These are phyloP conservation scores for Tethea ocularis DNA, from an alignment of 2,888 invertebrate species.

Conservation along the genomic window DNA sequence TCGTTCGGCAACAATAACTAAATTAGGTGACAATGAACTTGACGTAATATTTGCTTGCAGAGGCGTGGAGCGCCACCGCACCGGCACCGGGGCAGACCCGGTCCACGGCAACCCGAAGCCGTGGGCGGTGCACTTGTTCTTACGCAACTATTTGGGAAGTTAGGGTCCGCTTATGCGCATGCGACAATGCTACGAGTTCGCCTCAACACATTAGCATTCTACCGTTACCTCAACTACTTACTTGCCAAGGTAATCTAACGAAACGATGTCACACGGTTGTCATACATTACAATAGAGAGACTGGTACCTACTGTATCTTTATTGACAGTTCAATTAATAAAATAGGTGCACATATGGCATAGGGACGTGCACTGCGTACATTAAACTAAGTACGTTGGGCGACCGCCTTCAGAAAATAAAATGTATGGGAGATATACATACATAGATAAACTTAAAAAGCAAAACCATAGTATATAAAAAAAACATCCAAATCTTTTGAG, in stretches of 20 bases:
- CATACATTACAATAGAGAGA: constrained; percentile 32
- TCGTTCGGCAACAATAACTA: neutral
- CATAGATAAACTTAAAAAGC: no score
- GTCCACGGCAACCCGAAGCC: constrained; percentile 23
- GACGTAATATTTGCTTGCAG: constrained; percentile 48
- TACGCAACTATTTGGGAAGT: constrained; percentile 73
- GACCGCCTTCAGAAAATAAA: no score
- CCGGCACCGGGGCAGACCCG: constrained; percentile 29
- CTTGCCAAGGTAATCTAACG: constrained; percentile 62
- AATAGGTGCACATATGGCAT: constrained; percentile 8
- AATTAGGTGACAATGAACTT: constrained; percentile 74
- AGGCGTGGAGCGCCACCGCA: constrained; percentile 34
- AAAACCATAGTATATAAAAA: no score
- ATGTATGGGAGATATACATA: neutral
- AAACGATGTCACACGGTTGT: constrained; percentile 49
- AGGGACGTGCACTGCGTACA: neutral
- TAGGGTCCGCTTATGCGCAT: constrained; percentile 46
- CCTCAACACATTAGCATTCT: constrained; percentile 74
- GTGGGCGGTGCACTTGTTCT: constrained; percentile 71
- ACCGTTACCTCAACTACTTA: constrained; percentile 71
- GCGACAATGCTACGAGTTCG: constrained; percentile 61
- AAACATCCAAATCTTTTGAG: no score
- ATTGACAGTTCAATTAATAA: constrained; percentile 9
- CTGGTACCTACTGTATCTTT: constrained; percentile 12
- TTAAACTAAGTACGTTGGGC: no score